Evolutionary conservation across 2,888 invertebrate species (phyloP), one percentile per base, ranked within the genome.

Genomic region (Sthenelais limicola): DNA sequence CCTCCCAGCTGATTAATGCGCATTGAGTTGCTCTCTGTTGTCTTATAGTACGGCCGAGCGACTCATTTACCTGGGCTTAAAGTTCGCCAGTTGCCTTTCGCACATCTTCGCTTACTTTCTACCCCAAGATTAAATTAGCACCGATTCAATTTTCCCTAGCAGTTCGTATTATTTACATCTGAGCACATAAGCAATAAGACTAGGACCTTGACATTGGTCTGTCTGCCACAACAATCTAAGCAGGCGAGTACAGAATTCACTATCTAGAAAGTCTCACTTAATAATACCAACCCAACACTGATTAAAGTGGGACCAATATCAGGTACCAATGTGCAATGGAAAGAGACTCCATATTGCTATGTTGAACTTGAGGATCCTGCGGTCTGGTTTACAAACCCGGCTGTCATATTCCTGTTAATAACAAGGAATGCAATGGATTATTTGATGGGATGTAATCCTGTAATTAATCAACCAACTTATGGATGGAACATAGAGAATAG

Each of bases 111-210:
- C 62, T 62, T 62, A 62, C 62, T 38, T 38, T 38, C 38, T 26
- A 38, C 28, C 38, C 38, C 38, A 35, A 12, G 62, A 62, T 62
- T 62, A 35, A 62, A 62, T 62, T 62, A 62, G 62, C 62, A 43
- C 38, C 62, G 62, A 62, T 62, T 62, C 62, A 62, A 62, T 62
- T 62, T 62, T 62, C 24, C 62, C 35, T 21, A 26, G 62, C 62
- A 28, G 38, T 62, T 24, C 38, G 38, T 24, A 62, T 62, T 62
- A 43, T 62, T 62, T 62, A 62, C 62, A 3, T 62, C 4, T n/a
- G 38, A 26, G 26, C 38, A 24, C 28, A 38, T 62, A 35, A 21
- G 56, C 12, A n/a, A n/a, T 18, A 35, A 12, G 32, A 56, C 12
- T 26, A 1, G 26, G 43, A 35, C 62, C 9, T 43, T 38, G 62